phyloP scores from a whole-genome alignment of 2,888 invertebrate species.

The Chrysotoxum bicinctum region DNA sequence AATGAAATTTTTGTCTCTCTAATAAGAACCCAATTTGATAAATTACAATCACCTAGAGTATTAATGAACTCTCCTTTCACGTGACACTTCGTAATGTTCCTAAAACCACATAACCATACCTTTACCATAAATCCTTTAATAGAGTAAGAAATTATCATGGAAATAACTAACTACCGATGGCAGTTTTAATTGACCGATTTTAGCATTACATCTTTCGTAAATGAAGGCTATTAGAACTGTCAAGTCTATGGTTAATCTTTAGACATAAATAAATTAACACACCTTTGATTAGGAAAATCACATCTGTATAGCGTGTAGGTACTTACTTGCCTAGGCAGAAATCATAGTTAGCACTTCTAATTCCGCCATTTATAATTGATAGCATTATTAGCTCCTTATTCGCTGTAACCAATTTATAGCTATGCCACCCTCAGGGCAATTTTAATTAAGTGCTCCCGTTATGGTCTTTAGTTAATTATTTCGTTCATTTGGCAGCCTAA shows the following conservation, averaged over 20 bases:
- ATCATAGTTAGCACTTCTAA: background rate
- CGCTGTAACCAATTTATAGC: background rate
- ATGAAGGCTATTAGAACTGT: background rate
- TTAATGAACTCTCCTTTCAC: too few species aligned
- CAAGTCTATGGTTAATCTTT: background rate
- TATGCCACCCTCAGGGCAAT: background rate
- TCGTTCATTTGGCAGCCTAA: slow-evolving; percentile 53
- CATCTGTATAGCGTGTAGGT: background rate
- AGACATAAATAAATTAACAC: slow-evolving; percentile 5
- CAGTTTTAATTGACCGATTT: background rate
- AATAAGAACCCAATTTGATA: too few species aligned
- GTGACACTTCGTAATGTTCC: too few species aligned
- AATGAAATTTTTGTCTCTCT: too few species aligned
- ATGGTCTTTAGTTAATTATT: slow-evolving; percentile 64
- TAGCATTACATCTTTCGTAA: background rate
- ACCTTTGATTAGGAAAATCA: slow-evolving; percentile 1
- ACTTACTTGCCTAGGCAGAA: background rate
- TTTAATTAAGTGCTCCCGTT: slow-evolving; percentile 63
- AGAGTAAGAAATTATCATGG: background rate
- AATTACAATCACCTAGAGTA: too few species aligned
- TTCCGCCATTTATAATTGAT: slow-evolving; percentile 7
- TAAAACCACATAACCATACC: too few species aligned
- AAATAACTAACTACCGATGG: background rate
- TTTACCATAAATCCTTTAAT: background rate
- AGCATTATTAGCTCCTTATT: background rate